phyloP scores from a whole-genome alignment of 2,888 invertebrate genomes.

The Athetis lepigone region DNA sequence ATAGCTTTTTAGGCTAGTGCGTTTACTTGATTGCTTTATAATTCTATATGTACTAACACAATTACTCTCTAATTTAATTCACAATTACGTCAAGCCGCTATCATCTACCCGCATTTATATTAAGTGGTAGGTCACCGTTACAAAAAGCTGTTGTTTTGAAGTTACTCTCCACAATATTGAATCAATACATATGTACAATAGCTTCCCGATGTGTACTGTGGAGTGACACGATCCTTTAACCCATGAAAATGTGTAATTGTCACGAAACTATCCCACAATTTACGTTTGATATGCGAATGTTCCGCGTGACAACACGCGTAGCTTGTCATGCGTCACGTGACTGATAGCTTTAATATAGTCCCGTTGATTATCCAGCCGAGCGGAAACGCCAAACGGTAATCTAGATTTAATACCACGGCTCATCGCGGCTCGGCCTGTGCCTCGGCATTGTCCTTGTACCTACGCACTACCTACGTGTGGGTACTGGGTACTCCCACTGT shows the following conservation, averaged over 20 bases:
- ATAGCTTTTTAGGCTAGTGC: conserved; percentile 16
- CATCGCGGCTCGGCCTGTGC: conserved; percentile 77
- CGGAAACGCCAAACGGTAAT: conserved; percentile 88
- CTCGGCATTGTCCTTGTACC: conserved; percentile 72
- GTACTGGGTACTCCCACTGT: conserved; percentile 35
- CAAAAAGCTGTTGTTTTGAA: neutral
- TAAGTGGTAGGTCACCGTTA: neutral
- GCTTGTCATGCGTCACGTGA: conserved; percentile 85
- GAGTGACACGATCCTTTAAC: conserved; percentile 53
- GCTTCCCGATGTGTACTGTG: conserved; percentile 34
- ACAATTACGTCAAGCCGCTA: neutral
- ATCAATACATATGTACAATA: conserved; percentile 41
- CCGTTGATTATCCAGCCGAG: conserved; percentile 86
- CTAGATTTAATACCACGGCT: conserved; percentile 88
- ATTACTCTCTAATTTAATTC: neutral
- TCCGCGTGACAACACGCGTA: conserved; percentile 77
- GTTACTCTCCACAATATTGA: conserved; percentile 20
- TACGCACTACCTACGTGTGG: conserved; percentile 47
- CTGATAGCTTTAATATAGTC: conserved; percentile 89
- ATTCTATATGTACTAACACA: neutral
- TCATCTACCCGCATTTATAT: neutral
- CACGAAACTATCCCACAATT: conserved; percentile 72
- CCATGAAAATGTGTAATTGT: conserved; percentile 73
- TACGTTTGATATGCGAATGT: conserved; percentile 78
- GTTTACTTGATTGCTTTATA: conserved; percentile 8